Evolutionary conservation across 1,140 invertebrate species (phyloP).

Genomic region (Aricia agestis): DNA sequence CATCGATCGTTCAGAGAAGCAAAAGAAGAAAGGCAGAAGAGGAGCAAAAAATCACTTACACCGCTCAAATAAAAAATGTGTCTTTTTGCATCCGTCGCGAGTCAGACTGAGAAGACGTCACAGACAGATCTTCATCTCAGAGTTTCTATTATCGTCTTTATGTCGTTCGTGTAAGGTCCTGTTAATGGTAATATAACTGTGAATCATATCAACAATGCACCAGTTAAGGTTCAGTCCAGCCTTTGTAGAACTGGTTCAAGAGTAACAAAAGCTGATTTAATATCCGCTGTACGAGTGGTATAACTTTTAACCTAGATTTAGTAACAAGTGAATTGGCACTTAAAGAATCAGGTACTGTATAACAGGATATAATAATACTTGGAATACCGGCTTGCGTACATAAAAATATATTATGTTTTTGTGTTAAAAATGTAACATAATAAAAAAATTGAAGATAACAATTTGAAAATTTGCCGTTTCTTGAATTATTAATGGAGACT

Average conservation of each 20-base stretch:
- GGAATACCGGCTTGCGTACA: too few relatives aligned
- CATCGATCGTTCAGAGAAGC: background rate
- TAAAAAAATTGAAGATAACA: too few relatives aligned
- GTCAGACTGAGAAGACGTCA: background rate
- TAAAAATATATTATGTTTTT: too few relatives aligned
- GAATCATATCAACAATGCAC: background rate
- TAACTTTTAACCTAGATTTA: slow-evolving; percentile 1
- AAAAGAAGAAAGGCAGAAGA: background rate
- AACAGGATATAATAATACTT: too few relatives aligned
- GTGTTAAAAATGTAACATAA: too few relatives aligned
- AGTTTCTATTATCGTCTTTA: background rate
- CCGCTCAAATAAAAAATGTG: background rate
- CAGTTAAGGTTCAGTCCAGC: background rate
- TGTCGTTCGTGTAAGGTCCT: background rate
- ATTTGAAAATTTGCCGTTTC: too few relatives aligned
- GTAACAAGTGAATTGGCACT: background rate
- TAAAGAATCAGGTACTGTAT: background rate
- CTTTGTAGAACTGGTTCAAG: background rate
- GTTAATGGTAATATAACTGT: background rate
- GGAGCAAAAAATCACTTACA: background rate
- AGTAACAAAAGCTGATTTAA: slow-evolving; percentile 1
- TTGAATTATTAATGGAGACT: too few relatives aligned
- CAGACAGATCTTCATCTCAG: background rate
- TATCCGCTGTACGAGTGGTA: background rate
- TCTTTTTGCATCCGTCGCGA: background rate